Base-by-base conservation (phyloP, 2,888 invertebrate species). In the Hemaris fuciformis region DNA sequence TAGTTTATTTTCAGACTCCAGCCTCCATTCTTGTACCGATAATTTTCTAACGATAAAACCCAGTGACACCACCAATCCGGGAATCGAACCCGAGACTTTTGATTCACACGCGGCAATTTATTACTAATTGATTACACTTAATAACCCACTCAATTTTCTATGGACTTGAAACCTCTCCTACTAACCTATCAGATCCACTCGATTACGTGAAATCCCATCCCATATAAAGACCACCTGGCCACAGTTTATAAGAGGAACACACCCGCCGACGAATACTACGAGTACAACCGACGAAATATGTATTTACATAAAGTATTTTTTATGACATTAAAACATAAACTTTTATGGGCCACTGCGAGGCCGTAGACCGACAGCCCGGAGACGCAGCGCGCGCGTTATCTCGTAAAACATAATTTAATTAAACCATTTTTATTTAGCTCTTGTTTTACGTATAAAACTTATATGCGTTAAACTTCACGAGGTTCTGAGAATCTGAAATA, bases 251-350 rank as follows among this genome's bases (percentile, higher is more conserved):
- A 38, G 15, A 20, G 41, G 7, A 27, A 58, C n/a, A n/a, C 42
- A 15, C 25, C 59, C 15, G 13, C 27, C 23, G 23, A 25, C 22
- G 41, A 7, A 23, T 41, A 53, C 15, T 53, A 25, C n/a, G n/a
- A n/a, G n/a, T n/a, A n/a, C 22, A 41, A 18, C 41, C 60, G n/a
- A 57, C 61, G 46, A 75, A 79, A 80, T 73, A 73, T 72, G 73
- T 79, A 75, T 80, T 77, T 79, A 72, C 76, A 73, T 74, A 66
- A 64, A 62, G 61, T 62, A 70, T 74, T 72, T 78, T 81, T 84
- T 79, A 81, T 75, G 69, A 72, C 74, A 74, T 74, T 74, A 71
- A 74, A 77, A 71, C 77, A 77, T 81, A 77, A 83, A 80, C 66
- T 80, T 84, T 84, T 80, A 86, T 74, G 83, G 73, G 71, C 53